phyloP scores from a whole-genome alignment of 1,140 invertebrate genomes.

The Oppia nitens region DNA sequence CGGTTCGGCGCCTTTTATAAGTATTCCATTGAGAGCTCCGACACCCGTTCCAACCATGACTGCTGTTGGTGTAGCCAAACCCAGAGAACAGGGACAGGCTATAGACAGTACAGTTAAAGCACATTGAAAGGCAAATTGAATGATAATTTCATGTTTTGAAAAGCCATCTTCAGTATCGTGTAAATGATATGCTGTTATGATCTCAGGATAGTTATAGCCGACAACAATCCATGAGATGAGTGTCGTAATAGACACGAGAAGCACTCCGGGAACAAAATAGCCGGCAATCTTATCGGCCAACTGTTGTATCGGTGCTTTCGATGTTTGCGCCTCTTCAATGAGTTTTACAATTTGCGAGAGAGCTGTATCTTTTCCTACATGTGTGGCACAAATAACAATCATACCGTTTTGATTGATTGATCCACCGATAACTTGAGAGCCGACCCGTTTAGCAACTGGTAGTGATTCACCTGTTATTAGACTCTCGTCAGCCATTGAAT shows the following conservation, averaged over 20 bases:
- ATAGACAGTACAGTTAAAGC: slow-evolving; percentile 91
- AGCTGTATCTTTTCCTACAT: slow-evolving; percentile 89
- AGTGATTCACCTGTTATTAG: slow-evolving; percentile 97
- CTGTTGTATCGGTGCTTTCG: slow-evolving; percentile 93
- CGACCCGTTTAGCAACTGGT: slow-evolving; percentile 77
- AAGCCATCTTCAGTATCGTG: neutral
- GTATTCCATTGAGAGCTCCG: slow-evolving; percentile 81
- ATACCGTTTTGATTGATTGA: slow-evolving; percentile 91
- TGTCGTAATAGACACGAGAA: slow-evolving; percentile 65
- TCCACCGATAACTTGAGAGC: slow-evolving; percentile 77
- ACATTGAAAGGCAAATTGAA: slow-evolving; percentile 83
- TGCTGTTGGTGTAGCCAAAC: slow-evolving; percentile 92
- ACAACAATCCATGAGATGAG: slow-evolving; percentile 71
- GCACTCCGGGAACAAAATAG: slow-evolving; percentile 89
- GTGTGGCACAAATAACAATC: slow-evolving; percentile 72
- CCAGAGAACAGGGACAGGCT: slow-evolving; percentile 93
- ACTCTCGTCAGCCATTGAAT: slow-evolving; percentile 87
- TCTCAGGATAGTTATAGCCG: slow-evolving; percentile 33
- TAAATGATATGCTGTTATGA: slow-evolving; percentile 3
- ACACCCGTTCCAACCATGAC: slow-evolving; percentile 97
- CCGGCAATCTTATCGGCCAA: slow-evolving; percentile 88
- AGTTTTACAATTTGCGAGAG: slow-evolving; percentile 60
- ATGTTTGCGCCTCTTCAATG: slow-evolving; percentile 95
- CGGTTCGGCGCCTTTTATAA: slow-evolving; percentile 94
- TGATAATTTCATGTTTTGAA: slow-evolving; percentile 42